Evolutionary conservation across 2,113 vertebrate species (phyloP).

Genomic region (Protobothrops flavoviridis): DNA sequence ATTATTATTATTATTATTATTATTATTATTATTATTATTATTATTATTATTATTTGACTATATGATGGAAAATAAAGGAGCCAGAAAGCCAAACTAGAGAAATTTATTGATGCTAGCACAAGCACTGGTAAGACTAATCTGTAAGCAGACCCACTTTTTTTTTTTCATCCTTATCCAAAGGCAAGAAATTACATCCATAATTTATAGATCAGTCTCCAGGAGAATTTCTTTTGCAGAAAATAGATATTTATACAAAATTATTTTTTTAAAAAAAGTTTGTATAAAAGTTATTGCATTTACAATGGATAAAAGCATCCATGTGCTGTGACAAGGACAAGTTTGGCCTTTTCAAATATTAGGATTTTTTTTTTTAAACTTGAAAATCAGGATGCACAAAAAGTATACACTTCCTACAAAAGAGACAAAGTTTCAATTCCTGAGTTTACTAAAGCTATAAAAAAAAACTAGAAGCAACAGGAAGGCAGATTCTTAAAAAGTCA

Average conservation of each 20-base stretch:
- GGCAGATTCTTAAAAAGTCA: constrained; percentile 48
- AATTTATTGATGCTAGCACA: constrained; percentile 61
- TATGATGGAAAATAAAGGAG: neutral
- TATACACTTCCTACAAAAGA: constrained; percentile 78
- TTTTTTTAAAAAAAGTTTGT: constrained; percentile 61
- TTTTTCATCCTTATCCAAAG: constrained; percentile 54
- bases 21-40: too few species aligned
- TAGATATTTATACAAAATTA: constrained; percentile 82
- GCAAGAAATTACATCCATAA: constrained; percentile 59
- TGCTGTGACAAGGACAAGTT: constrained; percentile 69
- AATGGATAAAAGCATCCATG: constrained; percentile 69
- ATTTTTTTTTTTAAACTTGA: constrained; percentile 60
- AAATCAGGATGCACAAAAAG: constrained; percentile 67
- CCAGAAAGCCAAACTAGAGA: constrained; percentile 43
- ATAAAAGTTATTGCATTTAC: constrained; percentile 75
- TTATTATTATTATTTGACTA: neutral
- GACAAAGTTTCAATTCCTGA: constrained; percentile 75
- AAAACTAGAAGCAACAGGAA: constrained; percentile 66
- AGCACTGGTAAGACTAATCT: constrained; percentile 54
- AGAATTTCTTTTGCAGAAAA: constrained; percentile 73
- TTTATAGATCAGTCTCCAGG: constrained; percentile 66
- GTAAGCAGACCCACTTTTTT: constrained; percentile 41
- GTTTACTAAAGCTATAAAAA: constrained; percentile 81
- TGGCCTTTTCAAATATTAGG: constrained; percentile 60
- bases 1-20: too few species aligned